These are phyloP conservation scores for Acrocephalus arundinaceus DNA, from an alignment of 2,113 vertebrate species.

Conservation along the genomic window DNA sequence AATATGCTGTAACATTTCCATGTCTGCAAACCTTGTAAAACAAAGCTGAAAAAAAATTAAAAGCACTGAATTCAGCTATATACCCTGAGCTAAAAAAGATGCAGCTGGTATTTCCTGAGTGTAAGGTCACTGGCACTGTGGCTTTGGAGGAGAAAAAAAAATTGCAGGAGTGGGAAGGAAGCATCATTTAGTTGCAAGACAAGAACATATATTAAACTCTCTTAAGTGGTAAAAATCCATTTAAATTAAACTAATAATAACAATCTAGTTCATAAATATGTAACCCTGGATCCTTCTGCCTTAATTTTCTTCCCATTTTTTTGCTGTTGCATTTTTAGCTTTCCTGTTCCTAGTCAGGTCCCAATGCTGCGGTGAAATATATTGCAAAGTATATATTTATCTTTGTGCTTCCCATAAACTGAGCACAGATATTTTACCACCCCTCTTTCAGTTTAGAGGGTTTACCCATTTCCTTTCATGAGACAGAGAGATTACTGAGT, in stretches of 20 bases:
- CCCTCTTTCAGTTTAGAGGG: not conserved
- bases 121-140: not conserved
- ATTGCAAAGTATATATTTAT: not conserved
- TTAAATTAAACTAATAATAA: not conserved
- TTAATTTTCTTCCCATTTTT: not conserved
- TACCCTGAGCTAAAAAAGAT: not conserved
- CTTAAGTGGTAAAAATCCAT: not conserved
- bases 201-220: not conserved
- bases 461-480: not conserved
- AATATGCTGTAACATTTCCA: rapidly evolving
- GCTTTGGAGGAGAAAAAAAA: not conserved
- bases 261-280: not conserved
- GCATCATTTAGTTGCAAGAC: not conserved
- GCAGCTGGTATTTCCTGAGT: not conserved
- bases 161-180: not conserved
- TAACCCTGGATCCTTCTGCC: rapidly evolving
- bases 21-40: not conserved
- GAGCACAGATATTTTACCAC: not conserved
- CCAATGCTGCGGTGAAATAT: not conserved
- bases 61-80: not conserved
- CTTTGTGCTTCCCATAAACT: not conserved
- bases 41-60: not conserved
- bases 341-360: not conserved
- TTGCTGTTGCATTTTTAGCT: not conserved
- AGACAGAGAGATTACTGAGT: not conserved